Evolutionary conservation across 1,140 invertebrate species (phyloP).

Genomic region (Centruroides vittatus): DNA sequence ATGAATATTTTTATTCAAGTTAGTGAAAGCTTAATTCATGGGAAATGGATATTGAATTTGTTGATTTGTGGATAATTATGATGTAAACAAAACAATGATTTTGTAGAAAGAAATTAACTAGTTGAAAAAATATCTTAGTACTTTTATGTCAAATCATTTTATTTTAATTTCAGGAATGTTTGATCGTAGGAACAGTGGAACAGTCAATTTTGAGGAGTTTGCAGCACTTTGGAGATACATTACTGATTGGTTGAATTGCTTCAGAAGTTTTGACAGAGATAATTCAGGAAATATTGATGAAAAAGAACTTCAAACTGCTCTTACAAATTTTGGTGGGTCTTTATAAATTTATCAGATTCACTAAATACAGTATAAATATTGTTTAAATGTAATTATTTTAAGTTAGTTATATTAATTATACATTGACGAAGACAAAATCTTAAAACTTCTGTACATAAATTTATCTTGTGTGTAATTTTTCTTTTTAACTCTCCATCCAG

Average conservation of each 20-base stretch:
- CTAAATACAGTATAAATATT: not conserved
- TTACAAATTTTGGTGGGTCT: constrained; percentile 59
- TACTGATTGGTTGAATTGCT: constrained; percentile 92
- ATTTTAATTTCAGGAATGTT: constrained; percentile 52
- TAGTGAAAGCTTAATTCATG: too few species aligned
- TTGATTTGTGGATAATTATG: too few species aligned
- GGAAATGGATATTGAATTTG: too few species aligned
- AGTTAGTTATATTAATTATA: not conserved
- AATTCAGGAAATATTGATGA: constrained; percentile 79
- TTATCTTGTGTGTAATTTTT: too few species aligned
- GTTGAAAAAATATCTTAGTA: too few species aligned
- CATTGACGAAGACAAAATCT: not conserved
- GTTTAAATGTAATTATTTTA: not conserved
- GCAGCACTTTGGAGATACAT: constrained; percentile 94
- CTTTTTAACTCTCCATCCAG: too few species aligned
- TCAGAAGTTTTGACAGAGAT: constrained; percentile 85
- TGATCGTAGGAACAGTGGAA: constrained; percentile 73
- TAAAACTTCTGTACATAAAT: not conserved
- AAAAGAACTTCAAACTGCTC: constrained; percentile 71
- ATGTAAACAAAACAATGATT: too few species aligned
- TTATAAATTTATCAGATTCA: not conserved
- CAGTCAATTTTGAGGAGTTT: constrained; percentile 91
- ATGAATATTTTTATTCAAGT: too few species aligned
- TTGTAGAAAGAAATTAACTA: too few species aligned
- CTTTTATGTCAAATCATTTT: too few species aligned